Base-by-base conservation (phyloP, 2,797 vertebrate species). In the Gymnoscopelus braueri region DNA sequence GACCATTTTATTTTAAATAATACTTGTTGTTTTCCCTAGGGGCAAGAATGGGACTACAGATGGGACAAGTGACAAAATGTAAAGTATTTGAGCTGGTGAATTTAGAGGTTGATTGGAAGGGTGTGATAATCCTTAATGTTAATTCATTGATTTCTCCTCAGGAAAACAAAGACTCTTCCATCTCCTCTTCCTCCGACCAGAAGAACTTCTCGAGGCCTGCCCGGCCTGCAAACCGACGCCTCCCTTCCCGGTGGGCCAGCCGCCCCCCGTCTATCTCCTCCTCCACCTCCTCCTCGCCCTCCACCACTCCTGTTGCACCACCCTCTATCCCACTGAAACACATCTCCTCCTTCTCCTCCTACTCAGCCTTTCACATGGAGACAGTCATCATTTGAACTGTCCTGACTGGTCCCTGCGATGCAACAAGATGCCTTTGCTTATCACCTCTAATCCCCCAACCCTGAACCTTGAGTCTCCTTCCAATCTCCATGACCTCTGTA, bases 241-340 rank as follows among this genome's bases (percentile, higher is more conserved):
- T 94, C 19, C 97, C 98, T 32, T 97, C 97, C 63, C 92, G 97
- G 82, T 99, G 98, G 98, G 97, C 96, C 62, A 93, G 92, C 65
- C 93, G 92, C 75, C 92, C 92, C 23, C 75, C 90, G 5, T 82
- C 88, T 7, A 81, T 88, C 1, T 52, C 64, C 2, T 78, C 86
- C 59, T 88, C 90, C 63, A 59, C 83, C 29, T 88, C 91, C 8
- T 83, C 90, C 3, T 85, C 88, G 54, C 77, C 89, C 10, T 88
- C 84, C 0, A 78, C 81, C 63, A 87, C 88, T 35, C 76, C 91
- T 3, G 63, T 77, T 14, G 58, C 73, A 19, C 82, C 81, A 63
- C 72, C 83, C 44, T 73, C 86, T 64, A 71, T 80, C 58, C 82
- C 90, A 3, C 74, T 84, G 75, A 93, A 75, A 74, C 90, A 91